Evolutionary conservation across 64 coral and sea anemone species (phyloP).

Genomic region (Stichodactyla mertensii): DNA sequence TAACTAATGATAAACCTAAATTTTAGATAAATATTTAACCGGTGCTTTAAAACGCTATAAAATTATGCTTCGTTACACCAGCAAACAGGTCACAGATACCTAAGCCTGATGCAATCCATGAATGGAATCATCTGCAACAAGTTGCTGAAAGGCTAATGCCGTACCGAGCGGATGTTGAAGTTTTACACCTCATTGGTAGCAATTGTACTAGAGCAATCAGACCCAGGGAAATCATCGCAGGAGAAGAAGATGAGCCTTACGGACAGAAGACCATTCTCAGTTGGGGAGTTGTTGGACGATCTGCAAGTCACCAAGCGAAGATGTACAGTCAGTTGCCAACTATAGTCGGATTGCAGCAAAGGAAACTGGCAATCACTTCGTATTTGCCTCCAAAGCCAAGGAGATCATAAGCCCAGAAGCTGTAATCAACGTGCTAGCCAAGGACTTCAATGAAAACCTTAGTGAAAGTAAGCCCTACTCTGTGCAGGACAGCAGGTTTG

Average conservation of each 20-base stretch:
- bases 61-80: too few species aligned
- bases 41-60: too few species aligned
- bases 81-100: neutral
- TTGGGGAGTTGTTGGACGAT: slow-evolving; percentile 45
- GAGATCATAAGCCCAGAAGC: slow-evolving; percentile 28
- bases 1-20: too few species aligned
- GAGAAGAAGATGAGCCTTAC: slow-evolving; percentile 41
- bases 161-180: too few species aligned
- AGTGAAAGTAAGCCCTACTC: slow-evolving; percentile 32
- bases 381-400: slow-evolving; percentile 2
- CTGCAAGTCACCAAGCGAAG: too few species aligned
- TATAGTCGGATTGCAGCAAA: too few species aligned
- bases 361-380: too few species aligned
- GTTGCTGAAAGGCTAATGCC: too few species aligned
- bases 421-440: slow-evolving; percentile 38
- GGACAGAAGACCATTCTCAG: slow-evolving; percentile 25
- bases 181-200: slow-evolving; percentile 36
- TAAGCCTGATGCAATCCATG: slow-evolving; percentile 1
- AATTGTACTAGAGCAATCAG: slow-evolving; percentile 32
- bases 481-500: slow-evolving; percentile 35
- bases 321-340: too few species aligned
- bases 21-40: too few species aligned
- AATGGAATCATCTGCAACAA: too few species aligned
- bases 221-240: slow-evolving; percentile 23
- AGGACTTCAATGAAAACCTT: slow-evolving; percentile 37